Base-by-base conservation (phyloP, 2,797 vertebrate species). In the Aplochiton taeniatus region DNA sequence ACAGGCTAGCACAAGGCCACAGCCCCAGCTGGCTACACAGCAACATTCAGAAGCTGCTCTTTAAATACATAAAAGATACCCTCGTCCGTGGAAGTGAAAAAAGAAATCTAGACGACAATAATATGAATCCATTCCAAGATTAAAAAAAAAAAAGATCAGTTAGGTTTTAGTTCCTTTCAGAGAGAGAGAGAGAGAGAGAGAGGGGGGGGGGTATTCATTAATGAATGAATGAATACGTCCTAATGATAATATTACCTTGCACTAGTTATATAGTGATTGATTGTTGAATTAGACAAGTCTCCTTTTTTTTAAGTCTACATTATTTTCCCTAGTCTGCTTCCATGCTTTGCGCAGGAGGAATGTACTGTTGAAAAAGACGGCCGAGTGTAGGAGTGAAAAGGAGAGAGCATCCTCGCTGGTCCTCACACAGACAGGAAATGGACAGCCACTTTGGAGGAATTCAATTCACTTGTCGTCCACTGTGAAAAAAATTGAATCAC, bases 381-480 rank as follows among this genome's bases (percentile, higher is more conserved):
- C 77, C 81, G 79, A 82, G 78, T 66, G 76, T 68, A 74, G 81
- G 79, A 88, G 82, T 85, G 84, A 82, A 73, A 89, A n/a, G n/a
- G 77, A 81, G 83, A 87, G 83, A 57, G 87, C 66, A 87, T 85
- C 72, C 77, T 65, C 74, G 86, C 88, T 85, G 90, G 85, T 83
- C 83, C 82, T 90, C 88, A 90, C 84, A 89, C 73, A 88, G 88
- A 87, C 87, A 90, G 88, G 89, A 92, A 91, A 91, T 90, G 89
- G 89, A 91, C 88, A 89, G 84, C 83, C 90, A 91, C 91, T 92
- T 92, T 90, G 87, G 82, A 82, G 85, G 86, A 91, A 92, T 90
- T 88, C 86, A 90, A 90, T 91, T 90, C 86, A 74, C 87, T 87
- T 75, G 81, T 89, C 83, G 79, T 88, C 86, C 85, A 71, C 85